Base-by-base conservation (phyloP, 2,113 vertebrate species). In the Oryzias javanicus region DNA sequence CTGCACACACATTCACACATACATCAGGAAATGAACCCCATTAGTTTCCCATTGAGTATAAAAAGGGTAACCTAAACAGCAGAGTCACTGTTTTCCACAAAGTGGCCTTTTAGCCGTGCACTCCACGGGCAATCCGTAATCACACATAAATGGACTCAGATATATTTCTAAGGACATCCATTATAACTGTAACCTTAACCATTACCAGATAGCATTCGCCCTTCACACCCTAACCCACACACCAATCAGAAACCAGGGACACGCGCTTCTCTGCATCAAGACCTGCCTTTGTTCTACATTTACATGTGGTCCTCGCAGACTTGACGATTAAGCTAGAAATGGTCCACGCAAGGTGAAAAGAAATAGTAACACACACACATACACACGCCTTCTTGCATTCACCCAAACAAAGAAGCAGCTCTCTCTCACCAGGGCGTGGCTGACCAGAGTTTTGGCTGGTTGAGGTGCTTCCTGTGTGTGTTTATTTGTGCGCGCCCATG, bases 391-490 rank as follows among this genome's bases (percentile, higher is more conserved):
- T 35, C 35, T 35, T 12, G 35, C 60, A 44, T 19, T 42, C 42
- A 64, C 47, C 14, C 55, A 72, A 49, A 89, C 85, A 86, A 82
- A 89, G 82, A 85, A 52, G 56, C 75, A 76, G 64, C 82, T 86
- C 74, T 83, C 67, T 80, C 64, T 60, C 62, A 65, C 64, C 52
- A 64, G 84, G 82, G 79, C 75, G 81, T 78, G 79, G 79, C 75
- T 70, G 72, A 61, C 60, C 72, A 55, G 76, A 78, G 71, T 55
- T 47, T 81, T 72, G 76, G 76, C 18, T 60, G 53, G 64, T 64
- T 69, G 82, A 67, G 68, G 64, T 59, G 13, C 65, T 51, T 4
- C 29, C 61, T 20, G 35, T 42, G 29, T 29, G 47, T 42, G 50
- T 57, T 14, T n/a, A 22, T 62, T 17, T 49, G 6, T 14, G 35